Evolutionary conservation across 2,113 vertebrate genomes (phyloP).

Genomic region (Lates calcarifer): DNA sequence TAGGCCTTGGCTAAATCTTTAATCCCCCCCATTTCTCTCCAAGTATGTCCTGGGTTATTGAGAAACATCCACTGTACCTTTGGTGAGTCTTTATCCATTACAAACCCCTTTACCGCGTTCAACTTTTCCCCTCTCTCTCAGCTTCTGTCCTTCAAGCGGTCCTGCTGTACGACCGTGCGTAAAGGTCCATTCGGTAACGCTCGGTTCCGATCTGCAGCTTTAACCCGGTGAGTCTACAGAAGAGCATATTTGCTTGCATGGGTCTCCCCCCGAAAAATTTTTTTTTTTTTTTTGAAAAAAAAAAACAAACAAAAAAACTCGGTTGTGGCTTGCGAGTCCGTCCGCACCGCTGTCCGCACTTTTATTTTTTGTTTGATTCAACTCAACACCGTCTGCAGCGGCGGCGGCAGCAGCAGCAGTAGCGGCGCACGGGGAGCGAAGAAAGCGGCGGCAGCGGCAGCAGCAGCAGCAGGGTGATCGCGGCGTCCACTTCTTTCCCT

Average conservation of each 20-base stretch:
- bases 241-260: conserved; percentile 63
- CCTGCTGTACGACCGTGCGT: conserved; percentile 61
- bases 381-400: conserved; percentile 70
- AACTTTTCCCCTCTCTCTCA: conserved; percentile 63
- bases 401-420: no score
- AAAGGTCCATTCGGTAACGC: conserved; percentile 63
- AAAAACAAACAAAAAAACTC: no score
- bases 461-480: conserved; percentile 54
- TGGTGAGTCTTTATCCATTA: conserved; percentile 66
- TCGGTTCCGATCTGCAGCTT: conserved; percentile 55
- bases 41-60: neutral
- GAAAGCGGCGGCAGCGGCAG: conserved; percentile 51
- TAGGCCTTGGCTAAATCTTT: neutral
- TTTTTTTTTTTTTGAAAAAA: no score
- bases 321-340: conserved; percentile 31
- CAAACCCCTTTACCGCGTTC: conserved; percentile 56
- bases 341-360: conserved; percentile 52
- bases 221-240: conserved; percentile 51
- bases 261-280: conserved; percentile 33
- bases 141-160: conserved; percentile 77
- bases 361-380: conserved; percentile 39
- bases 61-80: conserved; percentile 76
- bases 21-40: neutral
- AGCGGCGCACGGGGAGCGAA: conserved; percentile 63
- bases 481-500: conserved; percentile 60